Percentiles rank a stretch among this genome's conserved stretches.
Conservation (phyloP, 53 echinoderm and acorn worm genomes). For the Holothuria leucospilota region DNA sequence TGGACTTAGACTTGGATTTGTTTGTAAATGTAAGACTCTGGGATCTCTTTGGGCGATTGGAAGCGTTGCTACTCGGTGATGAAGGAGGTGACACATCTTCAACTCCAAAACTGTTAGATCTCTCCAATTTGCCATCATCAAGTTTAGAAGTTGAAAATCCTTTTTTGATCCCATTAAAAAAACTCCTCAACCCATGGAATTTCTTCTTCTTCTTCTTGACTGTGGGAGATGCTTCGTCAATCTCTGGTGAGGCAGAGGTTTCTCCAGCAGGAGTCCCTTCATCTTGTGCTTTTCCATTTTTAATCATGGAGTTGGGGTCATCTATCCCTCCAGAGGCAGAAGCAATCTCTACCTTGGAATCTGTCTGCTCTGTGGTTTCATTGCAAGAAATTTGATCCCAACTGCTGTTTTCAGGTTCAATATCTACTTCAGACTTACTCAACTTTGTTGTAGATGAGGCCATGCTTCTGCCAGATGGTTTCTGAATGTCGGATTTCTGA, state of each 20-base stretch:
- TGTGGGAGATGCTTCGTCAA: not conserved
- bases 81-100: not conserved
- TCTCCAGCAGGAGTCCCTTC: too few relatives aligned
- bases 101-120: slow-evolving; percentile 20
- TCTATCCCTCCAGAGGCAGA: too few relatives aligned
- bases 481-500: not conserved
- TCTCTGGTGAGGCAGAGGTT: not conserved
- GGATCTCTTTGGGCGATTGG: slow-evolving; percentile 22
- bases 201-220: slow-evolving; percentile 44
- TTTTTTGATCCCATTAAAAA: slow-evolving; percentile 29
- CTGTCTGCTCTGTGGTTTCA: too few relatives aligned
- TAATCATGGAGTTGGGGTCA: too few relatives aligned
- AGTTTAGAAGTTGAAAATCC: slow-evolving; percentile 23
- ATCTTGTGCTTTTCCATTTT: too few relatives aligned
- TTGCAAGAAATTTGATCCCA: not conserved
- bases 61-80: not conserved
- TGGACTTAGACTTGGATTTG: slow-evolving; percentile 24
- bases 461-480: not conserved
- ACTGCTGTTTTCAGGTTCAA: slow-evolving; percentile 27
- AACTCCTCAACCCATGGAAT: slow-evolving; percentile 3
- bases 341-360: too few relatives aligned
- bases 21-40: slow-evolving; percentile 35
- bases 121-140: slow-evolving; percentile 33
- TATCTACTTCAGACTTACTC: not conserved
- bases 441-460: not conserved